Base-by-base conservation (phyloP, 2,888 invertebrate species). In the Agrotis puta region DNA sequence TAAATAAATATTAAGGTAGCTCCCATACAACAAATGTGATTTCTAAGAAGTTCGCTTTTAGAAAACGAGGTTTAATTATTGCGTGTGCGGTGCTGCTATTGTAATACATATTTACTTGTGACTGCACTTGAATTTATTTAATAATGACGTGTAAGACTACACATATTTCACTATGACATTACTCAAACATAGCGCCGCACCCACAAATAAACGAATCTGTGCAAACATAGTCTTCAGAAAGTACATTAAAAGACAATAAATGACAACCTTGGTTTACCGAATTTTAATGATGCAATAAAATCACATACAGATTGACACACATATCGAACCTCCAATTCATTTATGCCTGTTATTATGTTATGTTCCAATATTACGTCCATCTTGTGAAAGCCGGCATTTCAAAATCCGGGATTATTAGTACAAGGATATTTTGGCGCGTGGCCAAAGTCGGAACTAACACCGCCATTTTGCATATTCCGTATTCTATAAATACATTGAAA, bases 271-370 rank as follows among this genome's bases (percentile, higher is more conserved):
- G 57, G 62, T 39, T 48, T 53, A 66, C 20, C 39, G 33, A 64
- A 61, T 64, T 59, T 66, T 56, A 51, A 81, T 61, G 27, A 66
- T 72, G 47, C 16, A 78, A 51, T 27, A 47, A 77, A 39, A 39
- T 20, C 20, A 14, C 20, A 69, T 43, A 70, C n/a, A 74, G 33
- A 74, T 53, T 39, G 9, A 39, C 22, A 27, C 16, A 24, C 50
- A 54, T 33, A 56, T 77, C 14, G 39, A 47, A 51, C 39, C 24
- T 53, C 18, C 24, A 54, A 20, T 20, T 24, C 64, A 53, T 75
- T 53, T 54, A 47, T 6, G 24, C 14, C 13, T 20, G 16, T 14
- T 22, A 20, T 22, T 9, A n/a, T 39, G 2, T 65, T 75, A 9
- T 39, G 11, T 39, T 11, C 39, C 11, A 39, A 2, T 39, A 39